phyloP scores from a whole-genome alignment of 2,113 vertebrate genomes.

The Perca flavescens region DNA sequence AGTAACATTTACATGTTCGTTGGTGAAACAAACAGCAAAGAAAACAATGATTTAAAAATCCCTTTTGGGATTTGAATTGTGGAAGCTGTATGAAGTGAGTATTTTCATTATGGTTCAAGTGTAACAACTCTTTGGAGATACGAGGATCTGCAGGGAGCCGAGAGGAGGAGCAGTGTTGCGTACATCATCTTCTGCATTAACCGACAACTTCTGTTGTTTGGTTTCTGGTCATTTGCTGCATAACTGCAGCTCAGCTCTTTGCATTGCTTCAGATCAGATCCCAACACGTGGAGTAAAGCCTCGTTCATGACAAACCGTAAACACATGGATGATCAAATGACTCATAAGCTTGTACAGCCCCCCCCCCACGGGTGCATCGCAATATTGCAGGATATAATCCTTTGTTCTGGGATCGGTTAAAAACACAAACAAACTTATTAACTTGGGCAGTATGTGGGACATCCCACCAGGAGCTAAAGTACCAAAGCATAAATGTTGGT shows the following conservation, averaged over 20 bases:
- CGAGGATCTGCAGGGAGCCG: slow-evolving; percentile 28
- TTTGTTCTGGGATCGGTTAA: slow-evolving; percentile 45
- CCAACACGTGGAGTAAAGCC: slow-evolving; percentile 11
- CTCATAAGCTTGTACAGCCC: slow-evolving; percentile 46
- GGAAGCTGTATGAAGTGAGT: slow-evolving; percentile 15
- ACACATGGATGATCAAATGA: slow-evolving; percentile 51
- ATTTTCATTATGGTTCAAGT: slow-evolving; percentile 28
- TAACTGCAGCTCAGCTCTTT: slow-evolving; percentile 12
- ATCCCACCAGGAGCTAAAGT: slow-evolving; percentile 3
- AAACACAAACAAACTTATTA: slow-evolving; percentile 63
- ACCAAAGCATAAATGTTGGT: not conserved
- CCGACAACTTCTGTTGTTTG: slow-evolving; percentile 8
- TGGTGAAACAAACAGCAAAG: slow-evolving; percentile 34
- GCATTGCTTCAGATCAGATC: slow-evolving; percentile 12
- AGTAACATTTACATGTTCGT: slow-evolving; percentile 42
- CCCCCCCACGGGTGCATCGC: not conserved
- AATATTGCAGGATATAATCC: slow-evolving; percentile 47
- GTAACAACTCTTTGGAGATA: slow-evolving; percentile 57
- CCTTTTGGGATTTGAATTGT: slow-evolving; percentile 40
- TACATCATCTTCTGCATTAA: slow-evolving; percentile 23
- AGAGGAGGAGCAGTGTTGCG: slow-evolving; percentile 51
- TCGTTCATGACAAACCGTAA: slow-evolving; percentile 45
- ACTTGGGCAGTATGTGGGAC: slow-evolving; percentile 28
- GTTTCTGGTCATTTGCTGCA: slow-evolving; percentile 16
- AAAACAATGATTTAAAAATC: slow-evolving; percentile 42